phyloP scores from a whole-genome alignment of 1,140 invertebrate species.

The Dinoponera quadriceps region DNA sequence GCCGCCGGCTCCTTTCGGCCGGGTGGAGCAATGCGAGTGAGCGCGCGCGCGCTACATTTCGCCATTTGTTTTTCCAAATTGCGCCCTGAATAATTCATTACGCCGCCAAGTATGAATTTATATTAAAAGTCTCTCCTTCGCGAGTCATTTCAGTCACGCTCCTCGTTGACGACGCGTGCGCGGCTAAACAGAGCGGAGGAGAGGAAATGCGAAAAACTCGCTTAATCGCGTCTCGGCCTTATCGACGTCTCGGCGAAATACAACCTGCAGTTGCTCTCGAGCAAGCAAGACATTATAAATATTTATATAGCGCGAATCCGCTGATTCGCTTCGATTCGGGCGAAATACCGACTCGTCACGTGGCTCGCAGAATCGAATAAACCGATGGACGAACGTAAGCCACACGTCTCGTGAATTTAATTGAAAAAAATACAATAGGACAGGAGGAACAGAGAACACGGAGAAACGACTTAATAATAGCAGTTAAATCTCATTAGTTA shows the following conservation, averaged over 20 bases:
- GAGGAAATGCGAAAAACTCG: constrained; percentile 13
- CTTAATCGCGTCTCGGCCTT: constrained; percentile 5
- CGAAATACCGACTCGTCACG: neutral
- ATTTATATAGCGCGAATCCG: neutral
- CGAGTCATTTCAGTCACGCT: constrained; percentile 67
- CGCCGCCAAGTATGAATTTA: constrained; percentile 72
- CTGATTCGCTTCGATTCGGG: neutral
- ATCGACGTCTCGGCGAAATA: neutral
- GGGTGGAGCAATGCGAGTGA: neutral
- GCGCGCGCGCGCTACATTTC: constrained; percentile 44
- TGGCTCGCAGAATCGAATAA: neutral
- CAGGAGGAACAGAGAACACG: too few species aligned
- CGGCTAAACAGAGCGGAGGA: neutral
- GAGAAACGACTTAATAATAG: too few species aligned
- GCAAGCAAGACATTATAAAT: neutral
- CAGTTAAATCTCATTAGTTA: too few species aligned
- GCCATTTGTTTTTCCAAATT: constrained; percentile 76
- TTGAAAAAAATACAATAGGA: too few species aligned
- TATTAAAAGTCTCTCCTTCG: constrained; percentile 73
- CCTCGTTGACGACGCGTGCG: constrained; percentile 6
- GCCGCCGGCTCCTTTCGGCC: constrained; percentile 34
- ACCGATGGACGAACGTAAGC: neutral
- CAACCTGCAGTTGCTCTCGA: neutral
- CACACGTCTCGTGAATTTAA: too few species aligned
- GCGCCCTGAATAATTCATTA: constrained; percentile 76